Base-by-base conservation (phyloP, 2,888 invertebrate species). In the Cyaniris semiargus region DNA sequence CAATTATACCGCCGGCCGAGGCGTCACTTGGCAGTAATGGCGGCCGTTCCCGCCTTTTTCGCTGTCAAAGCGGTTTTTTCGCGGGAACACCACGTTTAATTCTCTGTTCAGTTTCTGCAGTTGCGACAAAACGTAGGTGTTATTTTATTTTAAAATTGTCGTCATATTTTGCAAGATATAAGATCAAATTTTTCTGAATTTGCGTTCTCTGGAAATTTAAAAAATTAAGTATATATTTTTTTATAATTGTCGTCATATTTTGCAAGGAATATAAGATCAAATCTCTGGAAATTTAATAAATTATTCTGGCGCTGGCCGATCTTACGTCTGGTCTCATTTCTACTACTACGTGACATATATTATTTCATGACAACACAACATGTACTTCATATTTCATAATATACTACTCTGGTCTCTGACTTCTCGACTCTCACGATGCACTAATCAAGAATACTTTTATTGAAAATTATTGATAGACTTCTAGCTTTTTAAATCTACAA, bases 21-120 rank as follows among this genome's bases (percentile, higher is more conserved):
- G 95, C 95, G 95, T 95, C 95, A 95, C 95, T 95, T 95, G 95
- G 89, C 89, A 88, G 93, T 95, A 95, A 95, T 95, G 95, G 95
- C 93, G 84, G 83, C 86, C 85, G 87, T 87, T 91, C 90, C 92
- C 92, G 92, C 93, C 91, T 90, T 93, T 93, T 92, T 91, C 92
- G 93, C 93, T 93, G 92, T 92, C 92, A 92, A 86, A 88, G 91
- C 91, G 85, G 85, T 90, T 92, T 92, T 92, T 92, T 90, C 89
- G 90, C 91, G 90, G 88, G 87, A 87, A 87, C 85, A 82, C 84
- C 80, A 85, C 81, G 86, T 85, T 86, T 85, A 87, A 86, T 87
- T 84, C 79, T 79, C 80, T 81, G 81, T 82, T 83, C 82, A 79
- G 84, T 81, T 83, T 84, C 82, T 82, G 83, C 84, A 81, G 77